phyloP scores from a whole-genome alignment of 2,113 vertebrate species.

The Alces alces region DNA sequence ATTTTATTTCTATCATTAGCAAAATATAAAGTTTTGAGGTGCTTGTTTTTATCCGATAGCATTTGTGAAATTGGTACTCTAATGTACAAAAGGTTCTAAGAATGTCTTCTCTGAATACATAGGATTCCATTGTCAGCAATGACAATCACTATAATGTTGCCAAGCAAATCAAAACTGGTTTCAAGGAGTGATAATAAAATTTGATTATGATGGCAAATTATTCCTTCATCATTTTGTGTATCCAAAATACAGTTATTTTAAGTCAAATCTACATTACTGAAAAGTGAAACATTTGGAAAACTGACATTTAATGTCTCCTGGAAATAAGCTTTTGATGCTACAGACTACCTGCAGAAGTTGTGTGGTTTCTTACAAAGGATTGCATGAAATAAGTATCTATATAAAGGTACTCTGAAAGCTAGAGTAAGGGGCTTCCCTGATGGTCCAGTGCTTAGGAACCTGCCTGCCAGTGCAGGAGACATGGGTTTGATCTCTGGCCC shows the following conservation, averaged over 20 bases:
- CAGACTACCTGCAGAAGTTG: background rate
- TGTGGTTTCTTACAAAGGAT: background rate
- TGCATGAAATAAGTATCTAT: background rate
- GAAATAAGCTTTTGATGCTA: background rate
- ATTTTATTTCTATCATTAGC: background rate
- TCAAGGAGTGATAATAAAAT: constrained; percentile 14
- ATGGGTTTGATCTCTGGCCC: background rate
- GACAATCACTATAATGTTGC: background rate
- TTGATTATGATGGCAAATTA: background rate
- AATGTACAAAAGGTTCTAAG: background rate
- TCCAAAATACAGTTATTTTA: background rate
- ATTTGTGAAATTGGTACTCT: background rate
- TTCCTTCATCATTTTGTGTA: background rate
- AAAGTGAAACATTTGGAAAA: background rate
- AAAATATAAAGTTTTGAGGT: background rate
- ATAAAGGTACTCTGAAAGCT: background rate
- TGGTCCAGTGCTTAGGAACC: background rate
- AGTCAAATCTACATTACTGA: background rate
- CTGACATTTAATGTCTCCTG: background rate
- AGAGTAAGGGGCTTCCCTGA: background rate
- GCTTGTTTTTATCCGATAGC: background rate
- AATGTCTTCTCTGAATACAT: background rate
- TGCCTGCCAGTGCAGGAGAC: background rate
- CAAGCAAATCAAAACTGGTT: background rate
- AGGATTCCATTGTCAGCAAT: background rate